Evolutionary conservation across 2,888 invertebrate species (phyloP), one percentile per base, ranked within the genome.

Genomic region (Thumatha senex): DNA sequence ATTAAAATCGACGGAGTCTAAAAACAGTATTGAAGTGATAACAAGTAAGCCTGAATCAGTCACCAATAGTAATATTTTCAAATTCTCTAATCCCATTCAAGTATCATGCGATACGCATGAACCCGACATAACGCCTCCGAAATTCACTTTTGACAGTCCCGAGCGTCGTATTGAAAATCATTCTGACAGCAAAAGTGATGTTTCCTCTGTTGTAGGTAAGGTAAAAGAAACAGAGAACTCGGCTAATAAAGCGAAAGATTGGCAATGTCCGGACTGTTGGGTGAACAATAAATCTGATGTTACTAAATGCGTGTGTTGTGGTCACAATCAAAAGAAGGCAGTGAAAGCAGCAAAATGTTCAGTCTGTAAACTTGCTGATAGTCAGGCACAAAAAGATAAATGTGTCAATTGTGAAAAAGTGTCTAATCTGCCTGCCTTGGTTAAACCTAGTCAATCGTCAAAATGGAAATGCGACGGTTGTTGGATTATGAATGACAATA

Each of bases 381-480:
- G 57, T 33, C 64, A 69, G 51, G 41, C 62, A n/a, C 40, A 54
- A 40, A 62, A 49, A 9, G 72, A 74, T 45, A 77, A 74, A 63
- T 83, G 84, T 59, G 51, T 54, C 13, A 68, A 66, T 47, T 84
- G 82, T 63, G 70, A 73, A 14, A 76, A 70, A 15, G 58, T 66
- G n/a, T 36, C 31, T 10, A 50, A 39, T 31, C 18, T 5, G 5
- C 13, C 46, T 1, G 7, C 54, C 10, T 29, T 51, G 11, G 38
- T 56, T 7, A 65, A 66, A 36, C 11, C 53, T 0, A 52, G 46
- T 31, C 59, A 65, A 8, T 49, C 62, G 7, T 54, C 66, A 0
- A 81, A 75, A 53, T 85, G 84, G 84, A 77, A 77, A 54, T 86
- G 84, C 64, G 57, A 59, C 1, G 73, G 73, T 13, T 85, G 84